Conservation (phyloP, 35 echinoderm and acorn worm species). For the Heliocidaris erythrogramma region DNA sequence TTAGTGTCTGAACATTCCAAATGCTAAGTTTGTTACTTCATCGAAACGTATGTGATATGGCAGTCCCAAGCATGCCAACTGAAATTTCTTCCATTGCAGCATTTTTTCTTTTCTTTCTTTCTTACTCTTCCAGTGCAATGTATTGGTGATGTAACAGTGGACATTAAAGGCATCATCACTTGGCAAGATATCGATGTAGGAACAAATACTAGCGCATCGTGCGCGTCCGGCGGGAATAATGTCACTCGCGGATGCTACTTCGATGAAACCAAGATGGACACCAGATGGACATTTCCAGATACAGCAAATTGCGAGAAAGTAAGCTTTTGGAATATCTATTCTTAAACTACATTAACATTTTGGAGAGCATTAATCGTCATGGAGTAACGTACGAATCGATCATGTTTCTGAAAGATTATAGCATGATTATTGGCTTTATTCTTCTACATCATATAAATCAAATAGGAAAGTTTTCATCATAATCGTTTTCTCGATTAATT, state of each 20-base stretch:
- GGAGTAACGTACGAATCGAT: too few relatives aligned
- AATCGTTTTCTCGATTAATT: background rate
- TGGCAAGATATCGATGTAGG: constrained; percentile 38
- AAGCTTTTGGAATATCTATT: background rate
- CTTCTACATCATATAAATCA: too few relatives aligned
- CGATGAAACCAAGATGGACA: background rate
- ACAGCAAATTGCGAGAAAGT: constrained; percentile 45
- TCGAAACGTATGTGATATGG: background rate
- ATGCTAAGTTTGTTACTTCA: too few relatives aligned
- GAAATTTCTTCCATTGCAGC: background rate
- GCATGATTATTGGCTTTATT: too few relatives aligned
- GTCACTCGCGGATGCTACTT: constrained; percentile 14
- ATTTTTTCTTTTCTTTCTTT: background rate
- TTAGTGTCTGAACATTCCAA: too few relatives aligned
- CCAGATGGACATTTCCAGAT: constrained; percentile 36
- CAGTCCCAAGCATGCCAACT: background rate
- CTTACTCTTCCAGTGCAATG: background rate
- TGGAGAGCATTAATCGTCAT: too few relatives aligned
- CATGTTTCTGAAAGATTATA: too few relatives aligned
- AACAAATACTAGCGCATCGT: background rate
- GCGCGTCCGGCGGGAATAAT: constrained; percentile 19
- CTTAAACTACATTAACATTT: too few relatives aligned
- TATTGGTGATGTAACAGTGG: constrained; percentile 39
- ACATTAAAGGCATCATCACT: constrained; percentile 35
- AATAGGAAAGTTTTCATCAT: too few relatives aligned